Evolutionary conservation across 1,140 invertebrate genomes (phyloP), one percentile per base, ranked within the genome.

Genomic region (Procambarus virginalis): DNA sequence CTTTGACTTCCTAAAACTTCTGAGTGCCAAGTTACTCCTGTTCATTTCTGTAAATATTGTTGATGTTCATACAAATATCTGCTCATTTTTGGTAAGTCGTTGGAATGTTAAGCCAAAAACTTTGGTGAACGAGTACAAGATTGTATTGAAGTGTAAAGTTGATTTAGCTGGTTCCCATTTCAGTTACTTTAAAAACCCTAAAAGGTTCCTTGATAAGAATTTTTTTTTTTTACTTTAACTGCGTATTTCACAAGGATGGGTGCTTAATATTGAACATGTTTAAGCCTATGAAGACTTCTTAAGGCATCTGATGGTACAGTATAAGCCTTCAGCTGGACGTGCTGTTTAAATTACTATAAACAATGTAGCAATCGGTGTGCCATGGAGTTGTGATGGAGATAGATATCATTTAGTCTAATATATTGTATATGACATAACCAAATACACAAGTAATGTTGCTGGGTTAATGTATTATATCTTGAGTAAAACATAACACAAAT

Each of bases 21-120:
- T 51, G 84, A 86, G 84, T 86, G 84, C 84, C 84, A 86, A 86
- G 84, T 86, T 76, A 77, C 75, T 58, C 73, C 34, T 86, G 73
- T 86, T 86, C 70, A 46, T 68, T 86, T 77, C 70, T 86, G 84
- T 86, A 86, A 58, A 86, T 86, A 86, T 86, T 86, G 84, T 86
- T 86, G 84, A 86, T 76, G 84, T 86, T 86, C 84, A 76, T 86
- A 49, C 84, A 76, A 86, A 58, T 86, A 86, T 78, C 73, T 86
- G 84, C 84, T 86, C 84, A 86, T 60, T 45, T 86, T 60, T 75
- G 51, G 75, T 86, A 58, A 75, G 49, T 17, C 84, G 17, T 86
- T 75, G 84, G 83, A 49, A 77, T 86, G 75, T 77, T 77, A 45
- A 75, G 84, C 75, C 84, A 77, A 86, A 86, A 82, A 58, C 20